A percentile compares a stretch with the other conserved stretches of the same genome.
Evolutionary conservation across 2,888 invertebrate genomes (phyloP).

Genomic region (Clunio marinus): DNA sequence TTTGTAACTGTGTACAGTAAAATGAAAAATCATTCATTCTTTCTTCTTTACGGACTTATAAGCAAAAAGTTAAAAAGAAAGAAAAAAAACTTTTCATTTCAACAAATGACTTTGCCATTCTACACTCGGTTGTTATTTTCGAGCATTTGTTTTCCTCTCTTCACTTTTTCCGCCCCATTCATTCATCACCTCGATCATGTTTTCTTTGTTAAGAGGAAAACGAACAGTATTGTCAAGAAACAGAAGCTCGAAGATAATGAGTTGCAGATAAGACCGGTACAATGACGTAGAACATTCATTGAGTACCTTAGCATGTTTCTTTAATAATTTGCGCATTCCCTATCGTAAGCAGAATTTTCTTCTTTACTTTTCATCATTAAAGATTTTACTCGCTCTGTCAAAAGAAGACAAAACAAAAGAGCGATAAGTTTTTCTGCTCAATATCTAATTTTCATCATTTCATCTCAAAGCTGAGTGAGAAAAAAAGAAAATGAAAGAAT

Average conservation of each 20-base stretch:
- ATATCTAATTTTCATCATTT: too few species aligned
- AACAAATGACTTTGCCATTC: constrained; percentile 36
- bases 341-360: too few species aligned
- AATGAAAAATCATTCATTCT: constrained; percentile 33
- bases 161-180: constrained; percentile 9
- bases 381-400: too few species aligned
- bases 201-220: background rate
- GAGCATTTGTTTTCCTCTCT: background rate
- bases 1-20: background rate
- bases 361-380: too few species aligned
- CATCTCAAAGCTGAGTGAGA: too few species aligned
- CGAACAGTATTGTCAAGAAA: background rate
- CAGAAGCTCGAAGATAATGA: background rate
- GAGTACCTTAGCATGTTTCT: background rate
- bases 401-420: too few species aligned
- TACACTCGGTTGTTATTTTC: background rate
- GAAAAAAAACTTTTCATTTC: constrained; percentile 11
- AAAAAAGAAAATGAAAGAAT: too few species aligned
- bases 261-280: too few species aligned
- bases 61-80: background rate
- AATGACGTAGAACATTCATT: too few species aligned
- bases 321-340: background rate
- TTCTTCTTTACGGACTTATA: background rate
- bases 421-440: too few species aligned
- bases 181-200: constrained; percentile 26